Conservation (phyloP, 92 coral and sea anemone genomes). For the Porites evermanni region DNA sequence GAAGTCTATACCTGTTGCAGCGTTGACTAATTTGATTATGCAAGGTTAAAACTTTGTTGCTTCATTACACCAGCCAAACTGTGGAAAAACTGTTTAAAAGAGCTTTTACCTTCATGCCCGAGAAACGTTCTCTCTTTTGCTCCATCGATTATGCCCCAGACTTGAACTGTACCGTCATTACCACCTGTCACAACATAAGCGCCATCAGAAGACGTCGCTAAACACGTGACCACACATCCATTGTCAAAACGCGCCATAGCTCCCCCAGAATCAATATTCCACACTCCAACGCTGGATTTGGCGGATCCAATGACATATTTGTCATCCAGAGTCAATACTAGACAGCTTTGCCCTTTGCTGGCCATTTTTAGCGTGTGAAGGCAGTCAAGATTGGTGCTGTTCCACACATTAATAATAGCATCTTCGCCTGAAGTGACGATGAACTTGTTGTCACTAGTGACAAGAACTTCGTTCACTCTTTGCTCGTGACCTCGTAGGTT, state of each 20-base stretch:
- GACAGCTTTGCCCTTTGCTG: slow-evolving; percentile 72
- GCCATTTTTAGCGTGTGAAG: slow-evolving; percentile 79
- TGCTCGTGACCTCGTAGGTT: slow-evolving; percentile 88
- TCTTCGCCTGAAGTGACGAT: slow-evolving; percentile 87
- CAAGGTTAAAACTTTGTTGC: no score
- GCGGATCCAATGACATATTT: slow-evolving; percentile 72
- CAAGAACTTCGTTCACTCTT: slow-evolving; percentile 71
- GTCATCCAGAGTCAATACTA: slow-evolving; percentile 75
- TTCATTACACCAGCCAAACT: no score
- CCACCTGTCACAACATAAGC: slow-evolving; percentile 72
- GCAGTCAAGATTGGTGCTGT: slow-evolving; percentile 77
- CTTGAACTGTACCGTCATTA: slow-evolving; percentile 56
- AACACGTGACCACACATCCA: slow-evolving; percentile 64
- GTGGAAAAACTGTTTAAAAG: not conserved
- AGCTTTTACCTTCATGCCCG: slow-evolving; percentile 78
- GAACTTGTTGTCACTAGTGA: slow-evolving; percentile 77
- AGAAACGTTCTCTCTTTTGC: slow-evolving; percentile 33
- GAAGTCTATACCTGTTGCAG: no score
- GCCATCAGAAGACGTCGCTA: slow-evolving; percentile 62
- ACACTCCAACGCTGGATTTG: slow-evolving; percentile 65
- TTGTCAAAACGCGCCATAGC: slow-evolving; percentile 60
- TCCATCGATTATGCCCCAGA: slow-evolving; percentile 61
- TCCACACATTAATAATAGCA: slow-evolving; percentile 82
- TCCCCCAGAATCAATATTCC: slow-evolving; percentile 92
- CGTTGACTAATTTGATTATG: no score